Conservation (phyloP, 2,797 vertebrate genomes). For the Coranthus polyacanthus region DNA sequence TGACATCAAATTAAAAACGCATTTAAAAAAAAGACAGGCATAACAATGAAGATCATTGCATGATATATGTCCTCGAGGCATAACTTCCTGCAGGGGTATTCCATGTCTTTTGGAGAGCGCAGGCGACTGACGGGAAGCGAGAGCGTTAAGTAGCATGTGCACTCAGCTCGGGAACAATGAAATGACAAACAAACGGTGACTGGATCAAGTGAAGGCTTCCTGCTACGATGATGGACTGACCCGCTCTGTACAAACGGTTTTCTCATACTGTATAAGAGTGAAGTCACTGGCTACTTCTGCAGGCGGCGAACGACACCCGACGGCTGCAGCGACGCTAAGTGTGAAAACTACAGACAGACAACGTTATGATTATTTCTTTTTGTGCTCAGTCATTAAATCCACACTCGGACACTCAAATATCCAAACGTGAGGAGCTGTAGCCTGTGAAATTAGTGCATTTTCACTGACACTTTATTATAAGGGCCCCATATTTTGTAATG, state of each 20-base stretch:
- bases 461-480: too few relatives aligned
- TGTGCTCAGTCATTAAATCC: too few relatives aligned
- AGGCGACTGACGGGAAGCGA: slow-evolving; percentile 24
- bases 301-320: too few relatives aligned
- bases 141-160: slow-evolving; percentile 39
- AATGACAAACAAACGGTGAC: slow-evolving; percentile 50
- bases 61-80: slow-evolving; percentile 43
- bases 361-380: too few relatives aligned
- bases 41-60: slow-evolving; percentile 9
- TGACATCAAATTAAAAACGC: too few relatives aligned
- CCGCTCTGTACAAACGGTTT: slow-evolving; percentile 13
- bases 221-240: slow-evolving; percentile 32
- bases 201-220: slow-evolving; percentile 61
- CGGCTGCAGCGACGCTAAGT: too few relatives aligned
- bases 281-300: background rate
- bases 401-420: too few relatives aligned
- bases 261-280: slow-evolving; percentile 13
- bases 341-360: too few relatives aligned
- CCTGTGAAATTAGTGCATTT: too few relatives aligned
- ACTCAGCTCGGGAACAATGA: slow-evolving; percentile 59
- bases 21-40: background rate
- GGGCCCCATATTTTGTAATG: too few relatives aligned
- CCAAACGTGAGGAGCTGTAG: too few relatives aligned
- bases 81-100: slow-evolving; percentile 40
- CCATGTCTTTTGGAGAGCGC: slow-evolving; percentile 13